Conservation (phyloP, 2,797 vertebrate genomes). For the Sebastes trivittatus region DNA sequence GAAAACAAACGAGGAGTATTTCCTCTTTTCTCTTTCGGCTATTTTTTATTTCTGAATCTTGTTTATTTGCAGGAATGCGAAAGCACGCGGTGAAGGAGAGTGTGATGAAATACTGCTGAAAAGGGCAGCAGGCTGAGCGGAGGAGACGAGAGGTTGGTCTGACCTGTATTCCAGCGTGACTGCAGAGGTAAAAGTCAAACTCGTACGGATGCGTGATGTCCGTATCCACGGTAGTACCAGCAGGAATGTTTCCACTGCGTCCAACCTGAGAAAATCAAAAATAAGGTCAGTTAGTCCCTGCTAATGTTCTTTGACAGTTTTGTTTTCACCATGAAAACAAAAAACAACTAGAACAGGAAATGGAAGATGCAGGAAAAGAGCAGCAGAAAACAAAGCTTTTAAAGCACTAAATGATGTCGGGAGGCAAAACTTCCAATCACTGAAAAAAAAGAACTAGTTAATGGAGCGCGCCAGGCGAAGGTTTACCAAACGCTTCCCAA, state of each 20-base stretch:
- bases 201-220: slow-evolving; percentile 98
- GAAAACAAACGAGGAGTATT: neutral
- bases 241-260: slow-evolving; percentile 98
- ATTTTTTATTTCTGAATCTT: neutral
- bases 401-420: slow-evolving; percentile 3
- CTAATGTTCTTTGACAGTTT: neutral
- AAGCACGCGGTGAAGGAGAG: neutral
- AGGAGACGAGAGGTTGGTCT: slow-evolving; percentile 8
- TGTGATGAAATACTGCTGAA: neutral
- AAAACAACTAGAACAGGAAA: neutral
- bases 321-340: neutral
- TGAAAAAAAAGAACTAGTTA: slow-evolving; percentile 27
- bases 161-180: slow-evolving; percentile 99
- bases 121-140: neutral
- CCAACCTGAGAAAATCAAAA: slow-evolving; percentile 85
- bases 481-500: slow-evolving; percentile 37
- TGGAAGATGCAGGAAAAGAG: neutral
- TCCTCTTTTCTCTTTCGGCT: neutral
- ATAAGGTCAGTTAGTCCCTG: neutral
- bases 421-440: neutral
- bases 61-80: neutral
- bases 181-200: slow-evolving; percentile 99
- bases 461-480: slow-evolving; percentile 7
- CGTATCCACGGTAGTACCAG: slow-evolving; percentile 97
- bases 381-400: slow-evolving; percentile 14